Evolutionary conservation across 2,888 invertebrate genomes (phyloP).

Genomic region (Leucophora obtusa): DNA sequence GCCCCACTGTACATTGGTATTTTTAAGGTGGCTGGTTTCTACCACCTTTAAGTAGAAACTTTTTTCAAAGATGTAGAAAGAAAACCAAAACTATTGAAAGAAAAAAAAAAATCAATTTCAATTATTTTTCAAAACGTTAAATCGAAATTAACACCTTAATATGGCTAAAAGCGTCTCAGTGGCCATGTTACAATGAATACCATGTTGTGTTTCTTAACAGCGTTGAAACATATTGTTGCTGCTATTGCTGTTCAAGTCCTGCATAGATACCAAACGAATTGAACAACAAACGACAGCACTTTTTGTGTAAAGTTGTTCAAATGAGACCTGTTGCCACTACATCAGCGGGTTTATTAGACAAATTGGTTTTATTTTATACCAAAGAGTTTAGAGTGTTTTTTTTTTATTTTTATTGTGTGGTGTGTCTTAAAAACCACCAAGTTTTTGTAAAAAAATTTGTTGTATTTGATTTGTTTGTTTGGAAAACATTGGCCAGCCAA

Average conservation of each 20-base stretch:
- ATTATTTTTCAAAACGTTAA: slow-evolving; percentile 66
- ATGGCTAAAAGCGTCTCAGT: slow-evolving; percentile 66
- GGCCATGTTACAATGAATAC: slow-evolving; percentile 47
- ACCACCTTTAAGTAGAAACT: background rate
- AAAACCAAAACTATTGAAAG: background rate
- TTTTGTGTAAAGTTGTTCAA: slow-evolving; percentile 31
- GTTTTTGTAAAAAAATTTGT: background rate
- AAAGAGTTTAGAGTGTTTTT: background rate
- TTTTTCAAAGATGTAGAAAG: slow-evolving; percentile 16
- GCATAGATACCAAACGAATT: slow-evolving; percentile 14
- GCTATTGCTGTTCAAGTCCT: slow-evolving; percentile 42
- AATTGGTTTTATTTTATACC: slow-evolving; percentile 62
- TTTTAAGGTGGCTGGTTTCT: too few species aligned
- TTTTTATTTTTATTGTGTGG: background rate
- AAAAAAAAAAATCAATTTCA: slow-evolving; percentile 63
- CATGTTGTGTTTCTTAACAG: slow-evolving; percentile 38
- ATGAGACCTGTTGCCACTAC: slow-evolving; percentile 63
- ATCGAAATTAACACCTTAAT: slow-evolving; percentile 69
- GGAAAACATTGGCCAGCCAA: slow-evolving; percentile 45
- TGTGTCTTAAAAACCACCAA: background rate
- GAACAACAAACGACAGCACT: slow-evolving; percentile 2
- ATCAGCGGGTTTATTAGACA: slow-evolving; percentile 66
- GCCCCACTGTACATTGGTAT: too few species aligned
- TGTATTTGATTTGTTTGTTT: slow-evolving; percentile 23
- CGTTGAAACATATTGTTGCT: slow-evolving; percentile 3